These are phyloP conservation scores for Syrmaticus mikado DNA, from an alignment of 2,113 vertebrate genomes.

Conservation along the genomic window DNA sequence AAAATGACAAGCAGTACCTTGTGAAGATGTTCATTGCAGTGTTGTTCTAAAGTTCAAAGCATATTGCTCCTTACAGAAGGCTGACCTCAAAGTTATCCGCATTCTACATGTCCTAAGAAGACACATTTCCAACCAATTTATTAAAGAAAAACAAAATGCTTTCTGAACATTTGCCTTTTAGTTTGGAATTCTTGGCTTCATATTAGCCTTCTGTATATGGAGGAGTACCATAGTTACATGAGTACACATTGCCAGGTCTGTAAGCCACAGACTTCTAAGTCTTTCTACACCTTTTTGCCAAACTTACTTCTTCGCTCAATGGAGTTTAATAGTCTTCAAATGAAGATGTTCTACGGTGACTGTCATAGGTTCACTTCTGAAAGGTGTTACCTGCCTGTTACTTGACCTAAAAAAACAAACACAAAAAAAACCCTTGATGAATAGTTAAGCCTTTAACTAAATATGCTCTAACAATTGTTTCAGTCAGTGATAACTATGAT, in stretches of 20 bases:
- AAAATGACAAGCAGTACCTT: background rate
- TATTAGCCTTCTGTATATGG: background rate
- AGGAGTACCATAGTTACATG: background rate
- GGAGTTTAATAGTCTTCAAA: background rate
- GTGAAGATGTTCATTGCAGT: background rate
- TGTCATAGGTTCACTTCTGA: background rate
- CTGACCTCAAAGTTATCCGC: background rate
- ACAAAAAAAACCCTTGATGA: background rate
- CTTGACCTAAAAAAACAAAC: conserved; percentile 3
- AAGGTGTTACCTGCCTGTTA: conserved; percentile 33
- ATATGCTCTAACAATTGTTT: conserved; percentile 52
- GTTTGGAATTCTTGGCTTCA: background rate
- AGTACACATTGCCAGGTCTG: background rate
- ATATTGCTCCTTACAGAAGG: background rate
- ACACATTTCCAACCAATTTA: background rate
- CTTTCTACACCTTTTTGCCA: background rate
- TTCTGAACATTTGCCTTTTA: background rate
- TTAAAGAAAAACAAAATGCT: background rate
- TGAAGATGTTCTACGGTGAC: background rate
- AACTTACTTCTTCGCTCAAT: background rate
- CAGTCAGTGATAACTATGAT: conserved; percentile 59
- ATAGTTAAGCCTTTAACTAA: conserved; percentile 65
- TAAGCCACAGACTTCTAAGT: background rate
- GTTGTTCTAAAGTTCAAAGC: background rate
- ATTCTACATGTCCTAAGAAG: background rate